phyloP scores from a whole-genome alignment of 2,113 vertebrate species.

The Apodemus sylvaticus region DNA sequence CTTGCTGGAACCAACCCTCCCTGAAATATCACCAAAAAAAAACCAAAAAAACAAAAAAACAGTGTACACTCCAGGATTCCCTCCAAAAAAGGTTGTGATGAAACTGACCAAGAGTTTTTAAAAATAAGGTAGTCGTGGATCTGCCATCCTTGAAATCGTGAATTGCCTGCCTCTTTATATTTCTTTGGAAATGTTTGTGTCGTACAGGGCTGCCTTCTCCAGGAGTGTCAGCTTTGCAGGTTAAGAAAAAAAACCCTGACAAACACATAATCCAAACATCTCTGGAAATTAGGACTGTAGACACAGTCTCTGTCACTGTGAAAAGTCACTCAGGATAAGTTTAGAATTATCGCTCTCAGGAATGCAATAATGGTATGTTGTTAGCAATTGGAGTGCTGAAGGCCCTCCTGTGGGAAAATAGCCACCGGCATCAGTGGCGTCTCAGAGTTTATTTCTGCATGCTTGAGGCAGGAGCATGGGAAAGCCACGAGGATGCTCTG shows the following conservation, averaged over 20 bases:
- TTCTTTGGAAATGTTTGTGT: not conserved
- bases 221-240: not conserved
- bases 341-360: not conserved
- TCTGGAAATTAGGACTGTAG: not conserved
- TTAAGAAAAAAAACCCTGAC: not conserved
- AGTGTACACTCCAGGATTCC: not conserved
- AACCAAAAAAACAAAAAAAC: too few relatives aligned
- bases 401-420: not conserved
- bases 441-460: not conserved
- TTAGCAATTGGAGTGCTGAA: too few relatives aligned
- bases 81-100: rapidly evolving
- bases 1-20: not conserved
- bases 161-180: not conserved
- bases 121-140: rapidly evolving
- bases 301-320: not conserved
- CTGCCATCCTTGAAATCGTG: not conserved
- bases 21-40: too few relatives aligned
- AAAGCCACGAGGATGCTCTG: not conserved
- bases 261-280: rapidly evolving
- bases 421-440: rapidly evolving
- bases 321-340: not conserved
- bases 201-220: not conserved
- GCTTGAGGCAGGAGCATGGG: not conserved
- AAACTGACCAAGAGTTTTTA: not conserved
- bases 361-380: not conserved